Percentiles rank a stretch among this genome's conserved stretches.
These are phyloP conservation scores for Deilephila elpenor DNA, from an alignment of 2,888 invertebrate species.

Conservation along the genomic window DNA sequence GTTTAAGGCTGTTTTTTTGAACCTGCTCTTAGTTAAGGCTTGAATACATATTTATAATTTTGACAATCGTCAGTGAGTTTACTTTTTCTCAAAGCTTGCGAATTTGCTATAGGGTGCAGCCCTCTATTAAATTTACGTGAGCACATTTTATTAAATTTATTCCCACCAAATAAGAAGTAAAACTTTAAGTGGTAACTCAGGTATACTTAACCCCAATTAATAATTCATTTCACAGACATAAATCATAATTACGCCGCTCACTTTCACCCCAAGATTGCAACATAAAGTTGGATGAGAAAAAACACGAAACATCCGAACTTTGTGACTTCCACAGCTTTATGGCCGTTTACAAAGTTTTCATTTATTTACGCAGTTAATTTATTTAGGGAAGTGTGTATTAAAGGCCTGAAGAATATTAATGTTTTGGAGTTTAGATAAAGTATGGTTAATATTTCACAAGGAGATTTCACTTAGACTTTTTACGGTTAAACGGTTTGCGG, in stretches of 20 bases:
- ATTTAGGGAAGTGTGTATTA: constrained; percentile 62
- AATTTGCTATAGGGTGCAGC: too few species aligned
- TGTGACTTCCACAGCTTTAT: constrained; percentile 47
- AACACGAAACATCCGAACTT: constrained; percentile 54
- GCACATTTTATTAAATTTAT: not conserved
- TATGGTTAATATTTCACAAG: constrained; percentile 40
- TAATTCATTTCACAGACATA: constrained; percentile 14
- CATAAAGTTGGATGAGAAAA: constrained; percentile 56
- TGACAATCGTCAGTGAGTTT: too few species aligned
- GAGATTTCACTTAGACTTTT: constrained; percentile 28
- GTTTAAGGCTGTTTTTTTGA: too few species aligned
- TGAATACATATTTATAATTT: too few species aligned
- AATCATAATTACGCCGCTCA: constrained; percentile 29
- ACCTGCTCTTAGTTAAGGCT: too few species aligned
- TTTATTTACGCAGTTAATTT: constrained; percentile 68
- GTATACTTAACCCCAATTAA: constrained; percentile 20
- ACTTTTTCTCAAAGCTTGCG: too few species aligned
- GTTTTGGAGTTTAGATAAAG: constrained; percentile 55
- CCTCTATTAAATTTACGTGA: too few species aligned
- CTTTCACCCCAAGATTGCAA: constrained; percentile 47
- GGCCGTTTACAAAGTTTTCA: constrained; percentile 57
- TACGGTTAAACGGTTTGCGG: constrained; percentile 18
- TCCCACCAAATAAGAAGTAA: not conserved
- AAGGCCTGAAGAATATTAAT: constrained; percentile 60
- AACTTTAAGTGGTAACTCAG: constrained; percentile 2